Base-by-base conservation (phyloP, 1,140 invertebrate genomes). In the Sitodiplosis mosellana region DNA sequence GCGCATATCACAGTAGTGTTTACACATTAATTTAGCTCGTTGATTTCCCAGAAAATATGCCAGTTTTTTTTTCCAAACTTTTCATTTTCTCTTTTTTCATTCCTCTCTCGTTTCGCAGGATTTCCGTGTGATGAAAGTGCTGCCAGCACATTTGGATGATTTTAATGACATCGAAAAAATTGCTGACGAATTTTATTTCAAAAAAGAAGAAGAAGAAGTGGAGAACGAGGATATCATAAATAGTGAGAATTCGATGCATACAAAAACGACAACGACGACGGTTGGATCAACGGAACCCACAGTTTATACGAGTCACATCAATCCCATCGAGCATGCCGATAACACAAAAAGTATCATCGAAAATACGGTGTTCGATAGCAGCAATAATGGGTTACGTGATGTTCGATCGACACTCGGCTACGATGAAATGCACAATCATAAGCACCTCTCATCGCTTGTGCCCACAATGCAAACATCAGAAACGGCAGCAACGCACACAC, bases 111-210 rank as follows among this genome's bases (percentile, higher is more conserved):
- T 21, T 44, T 38, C 19, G 14, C 12, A 50, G 49, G 49, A 50
- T 38, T 50, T 50, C 20, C 20, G 41, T 21, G 22, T 47, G 38
- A 33, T 50, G n/a, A 50, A 50, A 45, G 38, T 50, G 37, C 33
- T 50, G 2, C 46, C 49, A 12, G 45, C 40, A 38, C 17, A 46
- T 20, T 7, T 47, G 12, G 49, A 50, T 17, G 38, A 50, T 18
- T n/a, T 45, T 5, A 49, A 45, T 17, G 42, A 49, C 36, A 44
- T 49, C 5, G 33, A 36, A 44, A 45, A 34, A 45, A 49, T 49
- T 15, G 48, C 40, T 1, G 33, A 49, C 34, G 42, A 49, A 49
- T 27, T 44, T 21, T 49, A 44, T 37, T 44, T 49, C n/a, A 45
- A 45, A 33, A 45, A 45, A 45, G 43, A 22, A 15, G 22, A 45